phyloP scores from a whole-genome alignment of 64 coral and sea anemone species.

The Montipora efflorescens region DNA sequence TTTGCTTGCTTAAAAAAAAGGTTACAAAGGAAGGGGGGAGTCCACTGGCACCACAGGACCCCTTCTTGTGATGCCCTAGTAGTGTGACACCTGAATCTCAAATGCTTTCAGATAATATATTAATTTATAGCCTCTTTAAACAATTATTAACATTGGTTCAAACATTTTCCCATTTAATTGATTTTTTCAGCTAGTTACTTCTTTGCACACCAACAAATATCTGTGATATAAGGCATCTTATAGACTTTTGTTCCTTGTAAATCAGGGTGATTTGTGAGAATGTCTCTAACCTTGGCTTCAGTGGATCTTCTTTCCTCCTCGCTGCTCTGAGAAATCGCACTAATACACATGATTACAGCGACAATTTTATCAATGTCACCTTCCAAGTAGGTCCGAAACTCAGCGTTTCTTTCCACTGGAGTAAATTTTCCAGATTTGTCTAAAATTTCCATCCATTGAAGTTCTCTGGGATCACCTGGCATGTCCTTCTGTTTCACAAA shows the following conservation, averaged over 20 bases:
- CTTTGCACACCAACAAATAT: slow-evolving; percentile 72
- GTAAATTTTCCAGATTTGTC: slow-evolving; percentile 69
- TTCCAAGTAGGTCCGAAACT: slow-evolving; percentile 15
- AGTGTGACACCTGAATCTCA: no score
- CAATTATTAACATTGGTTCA: no score
- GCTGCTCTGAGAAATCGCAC: slow-evolving; percentile 64
- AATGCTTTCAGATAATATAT: no score
- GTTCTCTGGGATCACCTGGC: slow-evolving; percentile 25
- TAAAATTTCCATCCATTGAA: slow-evolving; percentile 60
- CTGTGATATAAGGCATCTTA: slow-evolving; percentile 52
- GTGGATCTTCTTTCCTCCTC: slow-evolving; percentile 48
- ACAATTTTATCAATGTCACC: slow-evolving; percentile 66
- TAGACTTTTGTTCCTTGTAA: slow-evolving; percentile 57
- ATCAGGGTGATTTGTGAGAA: slow-evolving; percentile 65
- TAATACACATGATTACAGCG: slow-evolving; percentile 51
- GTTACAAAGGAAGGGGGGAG: no score
- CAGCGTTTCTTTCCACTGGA: slow-evolving; percentile 52
- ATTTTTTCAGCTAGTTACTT: background rate
- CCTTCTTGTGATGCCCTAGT: no score
- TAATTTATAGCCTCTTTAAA: no score
- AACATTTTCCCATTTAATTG: background rate
- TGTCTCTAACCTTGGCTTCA: slow-evolving; percentile 28
- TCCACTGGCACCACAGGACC: no score
- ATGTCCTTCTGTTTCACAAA: slow-evolving; percentile 46
- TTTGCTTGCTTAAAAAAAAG: no score